A percentile compares a stretch with the other conserved stretches of the same genome.
Evolutionary conservation across 2,797 vertebrate genomes (phyloP).

Genomic region (Tolypeutes matacus): DNA sequence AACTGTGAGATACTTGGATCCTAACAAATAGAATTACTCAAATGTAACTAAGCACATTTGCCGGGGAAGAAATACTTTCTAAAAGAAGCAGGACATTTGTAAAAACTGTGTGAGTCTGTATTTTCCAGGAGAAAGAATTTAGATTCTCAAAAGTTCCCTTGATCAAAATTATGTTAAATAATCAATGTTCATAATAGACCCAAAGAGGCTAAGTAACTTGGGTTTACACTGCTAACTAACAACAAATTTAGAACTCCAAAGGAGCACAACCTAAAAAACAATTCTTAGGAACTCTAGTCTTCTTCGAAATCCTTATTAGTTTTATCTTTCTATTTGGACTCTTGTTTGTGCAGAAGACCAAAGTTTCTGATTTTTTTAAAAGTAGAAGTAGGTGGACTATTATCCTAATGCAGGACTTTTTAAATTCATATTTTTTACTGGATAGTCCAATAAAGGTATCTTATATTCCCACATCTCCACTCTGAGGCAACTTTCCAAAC

Average conservation of each 20-base stretch:
- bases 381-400: not conserved
- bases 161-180: conserved; percentile 62
- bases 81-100: not conserved
- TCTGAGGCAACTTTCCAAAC: too few relatives aligned
- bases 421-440: not conserved
- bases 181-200: not conserved
- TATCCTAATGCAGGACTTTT: not conserved
- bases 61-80: conserved; percentile 43
- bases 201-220: not conserved
- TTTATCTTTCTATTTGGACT: not conserved
- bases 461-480: too few relatives aligned
- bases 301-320: conserved; percentile 46
- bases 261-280: not conserved
- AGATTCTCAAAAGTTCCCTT: conserved; percentile 42
- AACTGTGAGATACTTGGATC: not conserved
- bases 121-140: conserved; percentile 48
- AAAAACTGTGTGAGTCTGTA: not conserved
- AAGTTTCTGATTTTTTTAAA: conserved; percentile 47
- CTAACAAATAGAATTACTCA: conserved; percentile 2
- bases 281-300: not conserved
- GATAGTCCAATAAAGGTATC: too few relatives aligned
- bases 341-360: not conserved
- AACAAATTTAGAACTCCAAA: conserved; percentile 8
- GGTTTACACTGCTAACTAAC: not conserved
- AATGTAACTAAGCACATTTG: not conserved